A percentile compares a stretch with the other conserved stretches of the same genome.
Conservation (phyloP, 2,113 vertebrate species). For the Aythya baeri region DNA sequence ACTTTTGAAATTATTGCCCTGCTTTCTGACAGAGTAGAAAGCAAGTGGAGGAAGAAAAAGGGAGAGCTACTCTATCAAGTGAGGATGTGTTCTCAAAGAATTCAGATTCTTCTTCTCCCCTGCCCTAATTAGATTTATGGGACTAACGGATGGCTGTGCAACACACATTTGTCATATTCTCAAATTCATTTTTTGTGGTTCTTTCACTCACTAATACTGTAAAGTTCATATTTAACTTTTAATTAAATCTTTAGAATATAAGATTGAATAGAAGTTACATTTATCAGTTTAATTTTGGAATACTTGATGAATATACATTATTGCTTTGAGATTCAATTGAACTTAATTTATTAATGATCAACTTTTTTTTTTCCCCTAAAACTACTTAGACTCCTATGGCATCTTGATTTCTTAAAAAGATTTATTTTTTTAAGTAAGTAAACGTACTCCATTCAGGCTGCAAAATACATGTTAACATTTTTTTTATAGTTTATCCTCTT, state of each 20-base stretch:
- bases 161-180: constrained; percentile 29
- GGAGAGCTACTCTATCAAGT: background rate
- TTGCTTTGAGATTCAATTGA: background rate
- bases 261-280: constrained; percentile 45
- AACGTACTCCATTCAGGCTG: background rate
- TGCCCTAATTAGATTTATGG: constrained; percentile 34
- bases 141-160: constrained; percentile 17
- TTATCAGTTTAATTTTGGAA: constrained; percentile 55
- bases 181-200: background rate
- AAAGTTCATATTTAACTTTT: constrained; percentile 63
- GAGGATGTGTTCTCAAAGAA: background rate
- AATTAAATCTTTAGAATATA: constrained; percentile 60
- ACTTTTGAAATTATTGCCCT: constrained; percentile 20
- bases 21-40: background rate
- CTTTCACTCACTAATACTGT: constrained; percentile 34
- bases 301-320: constrained; percentile 32
- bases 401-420: background rate
- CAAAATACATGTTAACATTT: background rate
- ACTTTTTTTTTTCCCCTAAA: background rate
- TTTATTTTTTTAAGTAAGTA: background rate
- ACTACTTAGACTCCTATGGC: background rate
- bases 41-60: background rate
- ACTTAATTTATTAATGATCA: constrained; percentile 13
- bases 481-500: background rate
- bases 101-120: background rate